Evolutionary conservation across 2,113 vertebrate genomes (phyloP).

Genomic region (Colinus virginianus): DNA sequence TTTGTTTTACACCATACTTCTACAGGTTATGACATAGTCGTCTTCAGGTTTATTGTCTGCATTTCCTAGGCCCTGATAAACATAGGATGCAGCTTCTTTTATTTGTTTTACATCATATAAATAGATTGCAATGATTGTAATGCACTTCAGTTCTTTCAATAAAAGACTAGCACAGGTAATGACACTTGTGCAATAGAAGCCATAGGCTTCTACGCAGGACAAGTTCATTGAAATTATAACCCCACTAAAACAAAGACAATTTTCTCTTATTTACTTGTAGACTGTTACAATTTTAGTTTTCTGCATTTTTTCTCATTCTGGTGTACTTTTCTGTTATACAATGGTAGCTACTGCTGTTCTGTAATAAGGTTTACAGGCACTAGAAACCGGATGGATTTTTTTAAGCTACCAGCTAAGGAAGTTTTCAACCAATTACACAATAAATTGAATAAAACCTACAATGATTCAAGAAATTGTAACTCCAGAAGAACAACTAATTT

Average conservation of each 20-base stretch:
- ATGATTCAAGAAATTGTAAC: not conserved
- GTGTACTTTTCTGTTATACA: not conserved
- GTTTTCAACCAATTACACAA: conserved; percentile 40
- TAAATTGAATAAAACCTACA: conserved; percentile 51
- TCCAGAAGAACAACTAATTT: not conserved
- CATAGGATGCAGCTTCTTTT: not conserved
- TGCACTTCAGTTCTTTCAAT: not conserved
- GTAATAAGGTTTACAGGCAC: conserved; percentile 19
- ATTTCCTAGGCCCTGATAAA: not conserved
- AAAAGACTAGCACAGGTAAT: not conserved
- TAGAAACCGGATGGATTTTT: not conserved
- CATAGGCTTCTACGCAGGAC: not conserved
- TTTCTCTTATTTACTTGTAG: not conserved
- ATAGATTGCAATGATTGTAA: not conserved
- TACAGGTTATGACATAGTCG: not conserved
- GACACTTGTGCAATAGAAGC: not conserved
- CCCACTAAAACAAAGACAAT: not conserved
- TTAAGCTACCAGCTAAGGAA: conserved; percentile 8
- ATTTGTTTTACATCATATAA: conserved; percentile 1
- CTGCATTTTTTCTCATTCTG: not conserved
- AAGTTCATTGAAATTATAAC: not conserved
- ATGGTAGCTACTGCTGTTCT: not conserved
- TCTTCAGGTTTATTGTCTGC: not conserved
- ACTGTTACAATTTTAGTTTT: not conserved
- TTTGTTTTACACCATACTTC: not conserved